Evolutionary conservation across 1,140 invertebrate genomes (phyloP).

Genomic region (Musca vetustissima): DNA sequence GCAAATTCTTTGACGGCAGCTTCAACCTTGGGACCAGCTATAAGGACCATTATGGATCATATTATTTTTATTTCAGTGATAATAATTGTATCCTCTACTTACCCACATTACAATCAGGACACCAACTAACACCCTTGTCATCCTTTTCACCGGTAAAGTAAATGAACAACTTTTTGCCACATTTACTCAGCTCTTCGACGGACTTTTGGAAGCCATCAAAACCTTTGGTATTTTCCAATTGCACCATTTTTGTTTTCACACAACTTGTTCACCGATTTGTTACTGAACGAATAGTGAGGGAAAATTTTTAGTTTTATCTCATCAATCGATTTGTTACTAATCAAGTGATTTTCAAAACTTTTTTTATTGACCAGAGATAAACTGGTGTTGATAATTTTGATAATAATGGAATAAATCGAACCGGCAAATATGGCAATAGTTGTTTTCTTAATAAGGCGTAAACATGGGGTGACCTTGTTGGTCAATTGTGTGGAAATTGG

Average conservation of each 20-base stretch:
- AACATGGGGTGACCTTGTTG: too few relatives aligned
- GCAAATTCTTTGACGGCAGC: slow-evolving; percentile 57
- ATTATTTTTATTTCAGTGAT: too few relatives aligned
- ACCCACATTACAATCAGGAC: slow-evolving; percentile 65
- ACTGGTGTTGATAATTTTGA: too few relatives aligned
- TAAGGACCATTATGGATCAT: not conserved
- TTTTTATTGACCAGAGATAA: too few relatives aligned
- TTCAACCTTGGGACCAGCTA: slow-evolving; percentile 61
- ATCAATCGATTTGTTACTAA: not conserved
- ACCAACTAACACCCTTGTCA: slow-evolving; percentile 65
- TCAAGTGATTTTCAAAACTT: slow-evolving; percentile 13
- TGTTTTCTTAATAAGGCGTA: too few relatives aligned
- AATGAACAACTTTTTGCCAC: slow-evolving; percentile 48
- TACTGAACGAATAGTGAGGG: not conserved
- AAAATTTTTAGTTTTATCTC: too few relatives aligned
- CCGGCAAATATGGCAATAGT: too few relatives aligned
- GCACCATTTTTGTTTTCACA: slow-evolving; percentile 21
- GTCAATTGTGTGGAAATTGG: too few relatives aligned
- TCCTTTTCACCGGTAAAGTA: slow-evolving; percentile 66
- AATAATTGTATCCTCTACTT: too few relatives aligned
- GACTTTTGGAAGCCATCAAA: slow-evolving; percentile 21
- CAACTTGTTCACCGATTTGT: not conserved
- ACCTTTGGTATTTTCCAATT: slow-evolving; percentile 17
- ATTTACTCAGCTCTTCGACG: slow-evolving; percentile 13
- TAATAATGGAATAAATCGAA: too few relatives aligned